Base-by-base conservation (phyloP, 2,888 invertebrate genomes). In the Tachina lurida region DNA sequence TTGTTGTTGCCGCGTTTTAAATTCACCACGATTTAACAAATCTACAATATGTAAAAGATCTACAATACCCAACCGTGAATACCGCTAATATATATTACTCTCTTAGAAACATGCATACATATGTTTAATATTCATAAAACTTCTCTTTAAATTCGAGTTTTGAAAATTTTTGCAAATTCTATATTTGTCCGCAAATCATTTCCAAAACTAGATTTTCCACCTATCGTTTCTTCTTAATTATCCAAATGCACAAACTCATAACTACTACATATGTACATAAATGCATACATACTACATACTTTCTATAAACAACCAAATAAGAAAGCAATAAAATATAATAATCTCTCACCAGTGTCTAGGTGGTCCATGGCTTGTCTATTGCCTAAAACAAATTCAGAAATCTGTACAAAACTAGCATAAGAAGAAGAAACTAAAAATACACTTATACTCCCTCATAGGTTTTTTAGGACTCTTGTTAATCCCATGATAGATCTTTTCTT, bases 401-500 rank as follows among this genome's bases (percentile, higher is more conserved):
- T 71, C 45, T 63, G 4, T 65, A 58, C 52, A 19, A 68, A 45
- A 45, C 12, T 22, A 1, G 41, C 43, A 74, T 43, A 49, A 60
- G 60, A 65, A 56, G 39, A 58, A 58, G 31, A 54, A 75, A 81
- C 54, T 52, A 67, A 54, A 54, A 54, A 60, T 54, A 70, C 68
- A 52, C 22, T 43, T 31, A 31, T 82, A 84, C 77, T 73, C 82
- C 71, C 71, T 83, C 65, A 78, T 68, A 65, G 54, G 58, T 63
- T 41, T 78, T 56, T 67, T 70, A 39, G 67, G 62, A 31, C 65
- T 76, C 67, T 83, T 76, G 70, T 76, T 83, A 86, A 83, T 83
- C 71, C 76, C 52, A 67, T 80, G 79, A 86, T 80, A 73, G 79
- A 86, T 83, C 65, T 75, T 71, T 79, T 75, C 41, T 79, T 71